Percentiles rank a stretch among this genome's conserved stretches.
These are phyloP conservation scores for Oenanthe melanoleuca DNA, from an alignment of 2,113 vertebrate species.

Conservation along the genomic window DNA sequence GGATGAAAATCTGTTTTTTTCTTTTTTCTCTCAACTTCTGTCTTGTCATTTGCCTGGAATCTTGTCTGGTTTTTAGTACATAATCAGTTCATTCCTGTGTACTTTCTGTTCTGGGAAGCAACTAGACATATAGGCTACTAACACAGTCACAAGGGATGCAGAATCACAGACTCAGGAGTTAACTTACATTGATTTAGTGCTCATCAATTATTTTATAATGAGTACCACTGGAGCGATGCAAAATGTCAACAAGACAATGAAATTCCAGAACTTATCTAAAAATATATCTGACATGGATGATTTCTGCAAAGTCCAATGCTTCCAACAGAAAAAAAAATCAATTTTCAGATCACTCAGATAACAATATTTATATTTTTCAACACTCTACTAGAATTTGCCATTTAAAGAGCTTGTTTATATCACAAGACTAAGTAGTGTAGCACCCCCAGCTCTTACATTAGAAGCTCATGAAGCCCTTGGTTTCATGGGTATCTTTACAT, in stretches of 20 bases:
- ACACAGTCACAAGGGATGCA: not conserved
- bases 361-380: not conserved
- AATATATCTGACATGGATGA: not conserved
- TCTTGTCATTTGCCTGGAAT: not conserved
- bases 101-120: not conserved
- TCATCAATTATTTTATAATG: conserved; percentile 13
- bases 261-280: not conserved
- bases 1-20: not conserved
- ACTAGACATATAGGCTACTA: not conserved
- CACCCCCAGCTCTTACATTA: not conserved
- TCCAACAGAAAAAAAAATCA: not conserved
- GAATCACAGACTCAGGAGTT: not conserved
- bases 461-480: not conserved
- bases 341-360: not conserved
- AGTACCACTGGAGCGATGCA: not conserved
- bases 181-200: not conserved
- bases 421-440: not conserved
- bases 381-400: not conserved
- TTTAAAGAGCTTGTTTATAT: not conserved
- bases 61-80: not conserved
- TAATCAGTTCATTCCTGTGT: not conserved
- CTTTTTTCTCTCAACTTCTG: not conserved
- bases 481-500: conserved; percentile 30
- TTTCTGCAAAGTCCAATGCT: not conserved
- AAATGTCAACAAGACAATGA: conserved; percentile 1